Evolutionary conservation across 2,888 invertebrate genomes (phyloP), one percentile per base, ranked within the genome.

Genomic region (Eremobia ochroleuca): DNA sequence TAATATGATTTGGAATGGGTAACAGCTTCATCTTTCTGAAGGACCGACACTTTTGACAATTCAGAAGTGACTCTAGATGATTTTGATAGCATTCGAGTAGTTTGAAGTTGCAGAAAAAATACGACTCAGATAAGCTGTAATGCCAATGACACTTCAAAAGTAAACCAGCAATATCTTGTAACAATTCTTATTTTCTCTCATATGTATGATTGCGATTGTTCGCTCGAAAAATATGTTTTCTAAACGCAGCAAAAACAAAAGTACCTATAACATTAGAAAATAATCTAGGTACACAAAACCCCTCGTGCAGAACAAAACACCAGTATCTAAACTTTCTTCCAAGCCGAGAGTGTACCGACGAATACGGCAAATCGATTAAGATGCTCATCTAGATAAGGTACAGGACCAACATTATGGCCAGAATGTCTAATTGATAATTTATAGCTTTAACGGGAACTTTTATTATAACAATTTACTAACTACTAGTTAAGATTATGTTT

Each of bases 351-450:
- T 64, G 34, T 68, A 67, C 74, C 70, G n/a, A 73, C 77, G 80
- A 86, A 84, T 84, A 69, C 69, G 68, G 83, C 87, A 88, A 91
- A 89, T 92, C 93, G 92, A 93, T 94, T 93, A 90, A 92, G 94
- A 94, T 94, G 85, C 84, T 86, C 90, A 89, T 92, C 85, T 85
- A 92, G 94, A 93, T 93, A 92, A 89, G 73, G 73, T 75, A 46
- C 70, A 78, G 82, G 85, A 76, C 76, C 69, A 74, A 70, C 37
- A 74, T 81, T 70, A 80, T 64, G 59, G 85, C 46, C 64, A 81
- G 68, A 87, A 87, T 85, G 86, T 88, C 87, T 87, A 85, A 86
- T 85, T 85, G 87, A 86, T 87, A 85, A 87, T 87, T 79, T 85
- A 85, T 85, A 75, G 82, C 87, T 72, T 76, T 82, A 85, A 85